phyloP scores from a whole-genome alignment of 1,140 invertebrate genomes.

The Phthorimaea operculella region DNA sequence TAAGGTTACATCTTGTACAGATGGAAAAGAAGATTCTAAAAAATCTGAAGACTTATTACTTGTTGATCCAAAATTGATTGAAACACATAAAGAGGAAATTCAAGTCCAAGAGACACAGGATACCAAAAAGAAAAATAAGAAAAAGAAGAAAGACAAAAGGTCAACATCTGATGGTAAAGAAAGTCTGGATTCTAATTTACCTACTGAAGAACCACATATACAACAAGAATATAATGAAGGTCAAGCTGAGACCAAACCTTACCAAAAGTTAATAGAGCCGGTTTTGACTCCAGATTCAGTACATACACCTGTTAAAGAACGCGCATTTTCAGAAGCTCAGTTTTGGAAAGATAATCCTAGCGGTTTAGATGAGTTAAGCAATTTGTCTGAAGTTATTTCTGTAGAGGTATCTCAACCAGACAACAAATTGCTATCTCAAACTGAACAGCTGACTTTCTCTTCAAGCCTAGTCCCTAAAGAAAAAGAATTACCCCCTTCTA shows the following conservation, averaged over 20 bases:
- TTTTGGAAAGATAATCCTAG: slow-evolving; percentile 53
- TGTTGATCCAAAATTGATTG: slow-evolving; percentile 14
- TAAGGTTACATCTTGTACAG: slow-evolving; percentile 12
- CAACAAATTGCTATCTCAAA: slow-evolving; percentile 6
- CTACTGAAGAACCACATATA: slow-evolving; percentile 24
- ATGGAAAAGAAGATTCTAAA: slow-evolving; percentile 11
- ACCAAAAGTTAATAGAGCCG: slow-evolving; percentile 13
- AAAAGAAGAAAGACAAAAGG: slow-evolving; percentile 54
- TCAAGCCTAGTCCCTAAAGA: slow-evolving; percentile 1
- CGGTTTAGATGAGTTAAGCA: slow-evolving; percentile 25
- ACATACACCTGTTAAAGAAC: slow-evolving; percentile 57
- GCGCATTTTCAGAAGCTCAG: slow-evolving; percentile 54
- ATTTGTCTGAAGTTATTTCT: slow-evolving; percentile 32
- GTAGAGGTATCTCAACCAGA: slow-evolving; percentile 23
- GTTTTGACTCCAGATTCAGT: slow-evolving; percentile 48
- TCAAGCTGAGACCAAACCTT: background rate
- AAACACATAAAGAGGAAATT: background rate
- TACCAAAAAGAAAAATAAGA: slow-evolving; percentile 47
- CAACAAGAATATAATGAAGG: slow-evolving; percentile 16
- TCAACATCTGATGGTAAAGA: slow-evolving; percentile 7
- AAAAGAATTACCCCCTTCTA: slow-evolving; percentile 3
- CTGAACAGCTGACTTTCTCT: background rate
- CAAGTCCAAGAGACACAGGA: background rate
- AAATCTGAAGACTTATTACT: slow-evolving; percentile 3
- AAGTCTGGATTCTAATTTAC: slow-evolving; percentile 15